Evolutionary conservation across 2,113 vertebrate species (phyloP).

Genomic region (Neotragus pygmaeus): DNA sequence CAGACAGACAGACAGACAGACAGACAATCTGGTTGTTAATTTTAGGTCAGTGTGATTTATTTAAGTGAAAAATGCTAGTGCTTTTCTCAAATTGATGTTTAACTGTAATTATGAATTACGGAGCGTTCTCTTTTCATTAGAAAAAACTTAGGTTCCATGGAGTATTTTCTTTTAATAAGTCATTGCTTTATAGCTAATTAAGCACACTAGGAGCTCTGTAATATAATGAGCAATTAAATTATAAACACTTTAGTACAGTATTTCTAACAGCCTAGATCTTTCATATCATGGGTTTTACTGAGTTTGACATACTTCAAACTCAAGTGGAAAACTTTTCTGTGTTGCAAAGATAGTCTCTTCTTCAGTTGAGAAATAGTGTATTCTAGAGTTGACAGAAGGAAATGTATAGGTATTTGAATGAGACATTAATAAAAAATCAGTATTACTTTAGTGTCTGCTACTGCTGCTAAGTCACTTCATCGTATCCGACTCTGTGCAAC

Average conservation of each 20-base stretch:
- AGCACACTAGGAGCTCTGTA: background rate
- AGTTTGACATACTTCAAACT: slow-evolving; percentile 44
- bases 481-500: too few species aligned
- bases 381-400: background rate
- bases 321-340: background rate
- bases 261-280: background rate
- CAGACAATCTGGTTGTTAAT: background rate
- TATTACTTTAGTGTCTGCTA: background rate
- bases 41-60: background rate
- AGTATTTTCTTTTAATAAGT: background rate
- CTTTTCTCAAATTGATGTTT: background rate
- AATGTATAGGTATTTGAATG: background rate
- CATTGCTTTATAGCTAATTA: background rate
- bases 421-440: background rate
- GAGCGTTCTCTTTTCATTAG: background rate
- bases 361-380: background rate
- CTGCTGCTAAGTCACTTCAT: too few species aligned
- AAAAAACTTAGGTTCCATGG: background rate
- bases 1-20: background rate
- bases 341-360: background rate
- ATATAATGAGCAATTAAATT: slow-evolving; percentile 44
- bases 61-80: background rate
- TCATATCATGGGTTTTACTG: slow-evolving; percentile 45
- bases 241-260: background rate
- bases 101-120: background rate